Base-by-base conservation (phyloP, 2,797 vertebrate species). In the Coccyzus lansbergi region DNA sequence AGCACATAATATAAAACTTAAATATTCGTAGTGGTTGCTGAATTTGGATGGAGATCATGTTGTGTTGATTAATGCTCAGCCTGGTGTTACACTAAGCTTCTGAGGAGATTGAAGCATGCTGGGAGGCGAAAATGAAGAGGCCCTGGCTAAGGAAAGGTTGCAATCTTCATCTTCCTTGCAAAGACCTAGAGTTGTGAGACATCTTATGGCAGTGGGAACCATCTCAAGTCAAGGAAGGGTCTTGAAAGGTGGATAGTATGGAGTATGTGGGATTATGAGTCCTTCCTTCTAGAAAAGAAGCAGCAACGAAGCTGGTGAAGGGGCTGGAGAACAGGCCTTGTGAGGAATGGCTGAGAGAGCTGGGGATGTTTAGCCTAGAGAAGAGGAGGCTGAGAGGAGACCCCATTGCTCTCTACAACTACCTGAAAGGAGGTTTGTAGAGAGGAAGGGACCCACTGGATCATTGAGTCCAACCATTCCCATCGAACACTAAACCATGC, bases 61-160 rank as follows among this genome's bases (percentile, higher is more conserved):
- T 97, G 71, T 89, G 76, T 86, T 92, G 92, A 87, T 92, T 86
- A 83, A 60, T 77, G 90, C 87, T 95, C 74, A 92, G 80, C 69
- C 71, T 92, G 91, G 79, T 83, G 63, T 88, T 94, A 56, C 6
- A 4, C 75, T 76, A 13, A 86, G 70, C 83, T 90, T 75, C 10
- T 17, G 81, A 84, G 77, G 77, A 55, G 77, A 14, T 11, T 67
- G 83, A 42, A 71, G 48, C 44, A 10, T 33, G 70, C 81, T 62
- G 85, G 59, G 87, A 86, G 29, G 72, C 88, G 93, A 86, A 74
- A 83, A 70, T 2, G 3, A 71, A 81, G 83, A 88, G 83, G 70
- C 64, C 78, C n/a, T 4, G 16, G 12, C 40, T 64, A 31, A 63
- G 2, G 4, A 28, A 84, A 60, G 26, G 49, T 19, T 81, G 34